Percentiles rank a stretch among this genome's conserved stretches.
These are phyloP conservation scores for Eumaeus atala DNA, from an alignment of 1,140 invertebrate species.

Conservation along the genomic window DNA sequence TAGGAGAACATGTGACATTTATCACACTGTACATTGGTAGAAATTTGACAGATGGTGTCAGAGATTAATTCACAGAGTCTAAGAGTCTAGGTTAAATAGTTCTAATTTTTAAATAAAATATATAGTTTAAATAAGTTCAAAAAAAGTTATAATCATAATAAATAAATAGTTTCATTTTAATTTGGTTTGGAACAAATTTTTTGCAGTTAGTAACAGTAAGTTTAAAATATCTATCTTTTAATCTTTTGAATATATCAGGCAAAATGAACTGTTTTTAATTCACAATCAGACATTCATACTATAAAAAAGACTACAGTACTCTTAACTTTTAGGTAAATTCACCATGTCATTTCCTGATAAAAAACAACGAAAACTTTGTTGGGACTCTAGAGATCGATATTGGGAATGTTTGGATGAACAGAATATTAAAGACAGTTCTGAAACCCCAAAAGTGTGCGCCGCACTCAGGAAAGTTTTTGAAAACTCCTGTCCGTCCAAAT, in stretches of 20 bases:
- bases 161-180: too few species aligned
- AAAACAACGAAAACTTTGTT: constrained; percentile 87
- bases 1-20: too few species aligned
- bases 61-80: too few species aligned
- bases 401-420: constrained; percentile 91
- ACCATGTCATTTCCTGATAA: constrained; percentile 90
- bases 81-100: too few species aligned
- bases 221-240: too few species aligned
- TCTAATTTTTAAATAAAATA: too few species aligned
- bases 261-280: constrained; percentile 19
- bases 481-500: constrained; percentile 87
- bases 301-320: background rate
- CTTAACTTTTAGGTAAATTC: constrained; percentile 35
- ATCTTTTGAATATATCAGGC: background rate
- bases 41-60: too few species aligned
- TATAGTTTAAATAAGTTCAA: too few species aligned
- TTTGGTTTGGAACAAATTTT: too few species aligned
- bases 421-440: constrained; percentile 63
- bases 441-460: constrained; percentile 77
- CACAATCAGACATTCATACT: constrained; percentile 11
- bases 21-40: too few species aligned
- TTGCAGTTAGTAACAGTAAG: too few species aligned
- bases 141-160: too few species aligned
- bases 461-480: constrained; percentile 86
- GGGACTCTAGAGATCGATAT: constrained; percentile 88